Conservation (phyloP, 1,140 invertebrate species). For the Hyphantria cunea region DNA sequence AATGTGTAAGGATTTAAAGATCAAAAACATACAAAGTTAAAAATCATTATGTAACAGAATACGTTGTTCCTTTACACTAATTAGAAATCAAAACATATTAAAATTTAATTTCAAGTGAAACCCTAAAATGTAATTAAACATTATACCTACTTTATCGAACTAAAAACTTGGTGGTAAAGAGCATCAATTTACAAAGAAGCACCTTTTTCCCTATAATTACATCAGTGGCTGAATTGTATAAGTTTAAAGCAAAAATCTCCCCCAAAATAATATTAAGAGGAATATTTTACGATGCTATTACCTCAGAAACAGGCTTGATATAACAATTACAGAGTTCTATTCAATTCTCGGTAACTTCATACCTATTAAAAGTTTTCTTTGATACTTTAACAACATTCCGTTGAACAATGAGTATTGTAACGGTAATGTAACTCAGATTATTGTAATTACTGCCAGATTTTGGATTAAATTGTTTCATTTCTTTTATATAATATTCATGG, state of each 20-base stretch:
- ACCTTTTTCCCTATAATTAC: constrained; percentile 18
- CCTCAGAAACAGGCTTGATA: constrained; percentile 44
- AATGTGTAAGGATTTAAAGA: too few species aligned
- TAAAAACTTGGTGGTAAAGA: constrained; percentile 24
- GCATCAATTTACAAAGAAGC: constrained; percentile 18
- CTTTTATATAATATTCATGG: too few species aligned
- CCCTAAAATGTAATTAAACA: constrained; percentile 18
- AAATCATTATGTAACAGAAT: too few species aligned
- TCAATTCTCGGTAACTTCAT: constrained; percentile 45
- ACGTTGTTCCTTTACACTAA: background rate
- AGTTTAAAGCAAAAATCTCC: constrained; percentile 41
- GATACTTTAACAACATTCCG: constrained; percentile 39
- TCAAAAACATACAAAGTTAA: too few species aligned
- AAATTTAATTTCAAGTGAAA: constrained; percentile 3
- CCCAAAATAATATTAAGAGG: constrained; percentile 39
- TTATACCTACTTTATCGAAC: constrained; percentile 22
- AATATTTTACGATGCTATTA: constrained; percentile 42
- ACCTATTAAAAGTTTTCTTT: constrained; percentile 52
- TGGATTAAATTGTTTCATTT: constrained; percentile 23
- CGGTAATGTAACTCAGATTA: constrained; percentile 43
- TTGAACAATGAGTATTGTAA: constrained; percentile 47
- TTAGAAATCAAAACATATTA: background rate
- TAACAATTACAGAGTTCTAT: constrained; percentile 48
- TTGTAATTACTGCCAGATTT: constrained; percentile 38
- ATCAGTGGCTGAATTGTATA: constrained; percentile 35